A percentile compares a stretch with the other conserved stretches of the same genome.
Conservation (phyloP, 1,140 invertebrate genomes). For the Monochamus saltuarius region DNA sequence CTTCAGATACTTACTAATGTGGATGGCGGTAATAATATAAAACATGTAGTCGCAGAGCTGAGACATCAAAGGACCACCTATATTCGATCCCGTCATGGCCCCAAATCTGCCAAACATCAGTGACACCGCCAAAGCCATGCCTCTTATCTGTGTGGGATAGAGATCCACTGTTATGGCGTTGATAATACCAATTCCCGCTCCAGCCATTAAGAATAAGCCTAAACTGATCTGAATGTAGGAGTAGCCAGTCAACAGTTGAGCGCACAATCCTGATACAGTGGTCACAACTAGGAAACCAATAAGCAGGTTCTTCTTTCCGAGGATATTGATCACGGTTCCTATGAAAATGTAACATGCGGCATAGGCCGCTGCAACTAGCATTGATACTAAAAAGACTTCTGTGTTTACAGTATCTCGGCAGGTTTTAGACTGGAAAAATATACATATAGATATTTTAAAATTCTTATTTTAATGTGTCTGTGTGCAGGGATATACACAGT, state of each 20-base stretch:
- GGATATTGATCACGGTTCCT: conserved; percentile 54
- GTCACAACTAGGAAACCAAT: conserved; percentile 22
- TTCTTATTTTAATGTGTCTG: no score
- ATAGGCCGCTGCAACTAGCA: conserved; percentile 55
- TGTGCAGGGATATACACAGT: no score
- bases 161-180: conserved; percentile 48
- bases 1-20: conserved; percentile 51
- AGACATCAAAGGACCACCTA: conserved; percentile 54
- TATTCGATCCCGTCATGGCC: conserved; percentile 55
- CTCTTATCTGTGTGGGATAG: conserved; percentile 52
- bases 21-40: conserved; percentile 52
- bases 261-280: conserved; percentile 31
- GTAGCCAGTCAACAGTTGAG: conserved; percentile 24
- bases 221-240: conserved; percentile 6
- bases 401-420: conserved; percentile 44
- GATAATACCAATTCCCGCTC: conserved; percentile 44
- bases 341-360: conserved; percentile 55
- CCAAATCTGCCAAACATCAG: conserved; percentile 58
- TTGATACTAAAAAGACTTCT: conserved; percentile 55
- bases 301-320: conserved; percentile 52
- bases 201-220: conserved; percentile 42
- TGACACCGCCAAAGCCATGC: conserved; percentile 59
- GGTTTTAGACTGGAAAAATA: conserved; percentile 16
- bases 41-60: conserved; percentile 55
- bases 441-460: no score